Conservation (phyloP, 1,140 invertebrate species). For the Drosophila quadrilineata region DNA sequence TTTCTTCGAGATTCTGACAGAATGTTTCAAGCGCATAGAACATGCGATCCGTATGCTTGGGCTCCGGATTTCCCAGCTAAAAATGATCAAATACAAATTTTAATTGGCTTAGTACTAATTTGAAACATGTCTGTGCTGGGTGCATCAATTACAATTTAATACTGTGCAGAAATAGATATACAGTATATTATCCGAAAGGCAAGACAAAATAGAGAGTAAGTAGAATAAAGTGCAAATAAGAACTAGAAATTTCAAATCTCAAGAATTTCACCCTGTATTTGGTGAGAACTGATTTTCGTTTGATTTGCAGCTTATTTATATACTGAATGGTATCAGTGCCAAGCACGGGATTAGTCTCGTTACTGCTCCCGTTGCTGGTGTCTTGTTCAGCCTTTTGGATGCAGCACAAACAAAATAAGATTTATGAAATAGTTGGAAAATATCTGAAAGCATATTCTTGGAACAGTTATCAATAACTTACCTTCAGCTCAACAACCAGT, state of each 20-base stretch:
- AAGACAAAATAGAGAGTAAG: conserved; percentile 21
- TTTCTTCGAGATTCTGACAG: conserved; percentile 89
- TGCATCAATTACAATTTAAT: background rate
- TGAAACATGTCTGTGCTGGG: conserved; percentile 15
- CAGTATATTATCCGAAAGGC: conserved; percentile 1
- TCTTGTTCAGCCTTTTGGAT: conserved; percentile 49
- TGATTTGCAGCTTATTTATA: conserved; percentile 65
- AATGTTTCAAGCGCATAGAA: conserved; percentile 92
- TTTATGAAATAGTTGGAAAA: conserved; percentile 20
- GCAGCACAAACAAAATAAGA: conserved; percentile 60
- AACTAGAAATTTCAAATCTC: conserved; percentile 2
- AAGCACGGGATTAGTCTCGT: conserved; percentile 34
- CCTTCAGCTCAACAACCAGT: conserved; percentile 83
- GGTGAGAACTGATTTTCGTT: conserved; percentile 68
- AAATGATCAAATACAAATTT: background rate
- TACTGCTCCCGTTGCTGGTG: conserved; percentile 26
- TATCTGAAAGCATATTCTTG: background rate
- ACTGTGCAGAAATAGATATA: background rate
- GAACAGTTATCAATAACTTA: conserved; percentile 20
- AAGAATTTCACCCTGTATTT: conserved; percentile 64
- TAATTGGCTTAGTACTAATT: too few relatives aligned
- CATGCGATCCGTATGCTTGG: conserved; percentile 86
- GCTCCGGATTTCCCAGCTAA: conserved; percentile 83
- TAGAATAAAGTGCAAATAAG: conserved; percentile 24
- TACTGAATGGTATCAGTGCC: conserved; percentile 61